Percentiles rank a stretch among this genome's conserved stretches.
These are phyloP conservation scores for Campylomormyrus tamandua DNA, from an alignment of 2,113 vertebrate species.

Conservation along the genomic window DNA sequence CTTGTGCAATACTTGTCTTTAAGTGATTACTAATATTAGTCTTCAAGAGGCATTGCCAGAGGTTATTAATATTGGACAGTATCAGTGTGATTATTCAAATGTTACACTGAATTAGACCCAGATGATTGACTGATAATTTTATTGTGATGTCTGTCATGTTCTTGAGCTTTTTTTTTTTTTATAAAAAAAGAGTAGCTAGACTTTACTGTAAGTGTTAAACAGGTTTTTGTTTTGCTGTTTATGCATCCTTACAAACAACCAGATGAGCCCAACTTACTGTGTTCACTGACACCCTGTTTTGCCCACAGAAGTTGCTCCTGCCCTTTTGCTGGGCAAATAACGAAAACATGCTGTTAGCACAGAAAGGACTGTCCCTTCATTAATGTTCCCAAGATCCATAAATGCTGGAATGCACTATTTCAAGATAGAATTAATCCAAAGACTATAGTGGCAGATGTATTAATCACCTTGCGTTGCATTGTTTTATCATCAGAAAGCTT, in stretches of 20 bases:
- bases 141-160: background rate
- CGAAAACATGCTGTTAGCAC: background rate
- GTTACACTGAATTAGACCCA: background rate
- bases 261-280: background rate
- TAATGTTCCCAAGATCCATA: background rate
- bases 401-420: background rate
- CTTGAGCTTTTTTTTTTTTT: background rate
- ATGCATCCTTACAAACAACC: background rate
- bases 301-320: background rate
- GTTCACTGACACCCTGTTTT: background rate
- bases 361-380: background rate
- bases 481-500: background rate
- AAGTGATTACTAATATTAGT: background rate
- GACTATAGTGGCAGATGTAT: background rate
- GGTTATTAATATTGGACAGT: background rate
- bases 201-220: background rate
- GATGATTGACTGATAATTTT: background rate
- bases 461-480: background rate
- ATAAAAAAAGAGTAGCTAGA: background rate
- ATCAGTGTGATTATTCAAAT: background rate
- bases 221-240: background rate
- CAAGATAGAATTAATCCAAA: background rate
- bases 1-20: background rate
- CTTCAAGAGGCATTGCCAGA: background rate
- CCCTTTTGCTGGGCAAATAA: background rate